Evolutionary conservation across 2,888 invertebrate species (phyloP), one percentile per base, ranked within the genome.

Genomic region (Cybosia mesomella): DNA sequence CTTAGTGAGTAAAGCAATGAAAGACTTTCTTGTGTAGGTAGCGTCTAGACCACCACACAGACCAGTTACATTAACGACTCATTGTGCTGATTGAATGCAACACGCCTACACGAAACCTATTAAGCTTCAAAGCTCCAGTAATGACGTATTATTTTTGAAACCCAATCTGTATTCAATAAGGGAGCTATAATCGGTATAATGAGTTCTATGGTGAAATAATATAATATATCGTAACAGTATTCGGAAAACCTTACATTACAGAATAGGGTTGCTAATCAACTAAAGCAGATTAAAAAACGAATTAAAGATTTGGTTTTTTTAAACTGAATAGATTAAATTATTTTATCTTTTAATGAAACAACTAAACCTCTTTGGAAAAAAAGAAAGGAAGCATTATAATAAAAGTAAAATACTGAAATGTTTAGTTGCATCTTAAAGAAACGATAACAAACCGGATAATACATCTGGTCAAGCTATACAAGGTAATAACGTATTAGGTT

Each of bases 21-120:
- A 82, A 86, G 69, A 83, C 77, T 82, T 81, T 84, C 76, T 63
- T 83, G 83, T 82, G 85, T 88, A 86, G 87, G 87, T 82, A 85
- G 88, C 82, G 72, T 83, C 81, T 82, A 82, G 82, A 84, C 79
- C 73, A 81, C 84, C 83, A 80, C 80, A 70, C 75, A 68, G 82
- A 85, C 80, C 75, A 77, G 78, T 85, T 86, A 75, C 76, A 82
- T 71, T 89, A 90, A 90, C 88, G 89, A 90, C 83, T 89, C 90
- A 90, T 90, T 89, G 90, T 90, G 80, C 77, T 75, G 78, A 89
- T 90, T 89, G 89, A 89, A 89, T 85, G 85, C 81, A 77, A 72
- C 68, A 85, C 91, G 86, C 91, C 91, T 82, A 90, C 89, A 80
- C 77, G 64, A 80, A 84, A 83, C 84, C 83, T 85, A 87, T 88